Conservation (phyloP, 2,888 invertebrate genomes). For the Dryococelus australis region DNA sequence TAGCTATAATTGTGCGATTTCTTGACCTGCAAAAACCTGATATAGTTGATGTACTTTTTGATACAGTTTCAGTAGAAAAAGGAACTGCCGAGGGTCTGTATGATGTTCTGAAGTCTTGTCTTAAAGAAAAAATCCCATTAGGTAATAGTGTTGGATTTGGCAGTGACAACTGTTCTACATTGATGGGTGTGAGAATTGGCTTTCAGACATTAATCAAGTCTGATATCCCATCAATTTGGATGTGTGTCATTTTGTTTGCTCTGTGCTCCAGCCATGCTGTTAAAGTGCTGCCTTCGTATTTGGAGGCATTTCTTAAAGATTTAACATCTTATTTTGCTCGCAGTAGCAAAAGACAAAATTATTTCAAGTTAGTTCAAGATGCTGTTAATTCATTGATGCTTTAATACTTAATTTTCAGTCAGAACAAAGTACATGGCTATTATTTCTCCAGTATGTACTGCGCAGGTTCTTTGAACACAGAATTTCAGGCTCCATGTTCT, state of each 20-base stretch:
- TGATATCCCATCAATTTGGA: not conserved
- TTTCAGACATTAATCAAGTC: conserved; percentile 3
- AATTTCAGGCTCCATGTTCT: too few relatives aligned
- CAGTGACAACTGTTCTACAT: not conserved
- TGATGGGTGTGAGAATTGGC: not conserved
- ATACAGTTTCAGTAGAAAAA: not conserved
- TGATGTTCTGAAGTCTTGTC: not conserved
- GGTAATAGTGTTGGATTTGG: not conserved
- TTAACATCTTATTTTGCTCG: not conserved
- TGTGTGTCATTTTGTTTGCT: not conserved
- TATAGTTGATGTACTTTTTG: not conserved
- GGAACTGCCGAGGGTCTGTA: not conserved
- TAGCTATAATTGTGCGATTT: not conserved
- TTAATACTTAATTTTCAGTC: too few relatives aligned
- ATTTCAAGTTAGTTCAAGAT: not conserved
- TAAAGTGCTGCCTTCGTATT: not conserved
- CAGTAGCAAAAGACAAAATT: not conserved
- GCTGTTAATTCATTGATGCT: not conserved
- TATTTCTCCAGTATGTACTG: too few relatives aligned
- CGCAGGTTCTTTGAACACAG: too few relatives aligned
- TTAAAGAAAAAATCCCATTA: not conserved
- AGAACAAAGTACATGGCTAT: too few relatives aligned
- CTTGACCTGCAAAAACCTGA: not conserved
- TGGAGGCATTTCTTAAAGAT: not conserved
- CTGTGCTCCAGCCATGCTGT: not conserved